phyloP scores from a whole-genome alignment of 2,113 vertebrate species.

The Eurystomus gularis region DNA sequence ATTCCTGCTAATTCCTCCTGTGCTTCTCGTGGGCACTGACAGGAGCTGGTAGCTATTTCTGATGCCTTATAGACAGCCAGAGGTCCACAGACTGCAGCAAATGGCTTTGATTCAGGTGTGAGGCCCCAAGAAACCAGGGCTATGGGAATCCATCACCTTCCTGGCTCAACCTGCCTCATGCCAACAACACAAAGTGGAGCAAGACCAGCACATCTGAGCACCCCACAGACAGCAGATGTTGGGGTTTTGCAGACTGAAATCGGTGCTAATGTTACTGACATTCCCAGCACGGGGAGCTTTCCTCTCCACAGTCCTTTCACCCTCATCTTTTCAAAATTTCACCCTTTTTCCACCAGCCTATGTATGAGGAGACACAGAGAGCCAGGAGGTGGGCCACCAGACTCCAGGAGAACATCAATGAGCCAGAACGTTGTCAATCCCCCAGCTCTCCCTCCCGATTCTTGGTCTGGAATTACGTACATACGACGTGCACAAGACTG shows the following conservation, averaged over 20 bases:
- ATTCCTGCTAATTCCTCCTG: neutral
- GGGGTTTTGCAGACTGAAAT: neutral
- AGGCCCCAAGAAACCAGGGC: neutral
- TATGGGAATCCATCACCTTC: neutral
- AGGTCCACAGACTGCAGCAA: accelerated
- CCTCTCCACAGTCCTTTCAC: neutral
- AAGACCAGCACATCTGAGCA: neutral
- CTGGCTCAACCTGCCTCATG: neutral
- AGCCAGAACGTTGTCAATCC: neutral
- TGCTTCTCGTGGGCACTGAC: neutral
- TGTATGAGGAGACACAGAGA: accelerated
- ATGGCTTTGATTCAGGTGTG: neutral
- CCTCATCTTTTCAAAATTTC: neutral
- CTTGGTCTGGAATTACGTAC: neutral
- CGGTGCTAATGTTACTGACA: neutral
- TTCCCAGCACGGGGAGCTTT: neutral
- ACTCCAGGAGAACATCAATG: neutral
- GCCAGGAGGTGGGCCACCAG: neutral
- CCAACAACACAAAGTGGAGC: neutral
- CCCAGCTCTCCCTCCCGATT: neutral
- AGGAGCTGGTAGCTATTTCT: neutral
- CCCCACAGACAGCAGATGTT: neutral
- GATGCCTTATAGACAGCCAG: neutral
- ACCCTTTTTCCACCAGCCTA: neutral
- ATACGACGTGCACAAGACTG: neutral